Percentiles rank a stretch among this genome's conserved stretches.
Evolutionary conservation across 1,140 invertebrate genomes (phyloP).

Genomic region (Cotesia vestalis): DNA sequence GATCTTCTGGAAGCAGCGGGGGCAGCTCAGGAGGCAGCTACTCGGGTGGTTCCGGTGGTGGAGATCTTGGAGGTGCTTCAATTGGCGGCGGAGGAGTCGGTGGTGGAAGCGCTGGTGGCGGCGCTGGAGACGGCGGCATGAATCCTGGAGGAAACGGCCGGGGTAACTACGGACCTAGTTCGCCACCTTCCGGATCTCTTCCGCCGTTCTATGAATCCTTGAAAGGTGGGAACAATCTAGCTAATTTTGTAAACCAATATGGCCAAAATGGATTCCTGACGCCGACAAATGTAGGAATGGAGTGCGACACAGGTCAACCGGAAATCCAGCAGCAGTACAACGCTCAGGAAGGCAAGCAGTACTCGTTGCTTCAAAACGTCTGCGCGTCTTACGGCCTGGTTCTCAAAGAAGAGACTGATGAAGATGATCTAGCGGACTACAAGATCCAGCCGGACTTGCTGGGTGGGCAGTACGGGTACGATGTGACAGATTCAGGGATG

Average conservation of each 20-base stretch:
- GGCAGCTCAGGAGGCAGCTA: constrained; percentile 65
- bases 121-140: constrained; percentile 75
- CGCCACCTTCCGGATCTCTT: constrained; percentile 81
- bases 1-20: constrained; percentile 62
- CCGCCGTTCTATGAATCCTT: constrained; percentile 87
- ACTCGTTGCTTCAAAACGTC: constrained; percentile 80
- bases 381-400: constrained; percentile 79
- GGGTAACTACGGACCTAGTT: constrained; percentile 83
- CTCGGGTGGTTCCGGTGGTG: constrained; percentile 61
- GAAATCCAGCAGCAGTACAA: constrained; percentile 62
- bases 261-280: constrained; percentile 66
- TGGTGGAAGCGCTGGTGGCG: constrained; percentile 69
- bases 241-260: constrained; percentile 71
- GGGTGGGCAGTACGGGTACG: constrained; percentile 74
- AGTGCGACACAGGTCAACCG: constrained; percentile 78
- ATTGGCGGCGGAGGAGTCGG: constrained; percentile 66
- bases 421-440: constrained; percentile 75
- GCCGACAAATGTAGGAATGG: constrained; percentile 73
- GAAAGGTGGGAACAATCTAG: constrained; percentile 72
- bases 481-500: constrained; percentile 77
- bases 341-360: constrained; percentile 74
- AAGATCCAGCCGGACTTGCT: constrained; percentile 73
- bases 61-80: constrained; percentile 62
- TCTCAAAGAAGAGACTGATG: constrained; percentile 76
- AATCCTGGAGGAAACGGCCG: constrained; percentile 76